Evolutionary conservation across 1,140 invertebrate genomes (phyloP), one percentile per base, ranked within the genome.

Genomic region (Cydia splendana): DNA sequence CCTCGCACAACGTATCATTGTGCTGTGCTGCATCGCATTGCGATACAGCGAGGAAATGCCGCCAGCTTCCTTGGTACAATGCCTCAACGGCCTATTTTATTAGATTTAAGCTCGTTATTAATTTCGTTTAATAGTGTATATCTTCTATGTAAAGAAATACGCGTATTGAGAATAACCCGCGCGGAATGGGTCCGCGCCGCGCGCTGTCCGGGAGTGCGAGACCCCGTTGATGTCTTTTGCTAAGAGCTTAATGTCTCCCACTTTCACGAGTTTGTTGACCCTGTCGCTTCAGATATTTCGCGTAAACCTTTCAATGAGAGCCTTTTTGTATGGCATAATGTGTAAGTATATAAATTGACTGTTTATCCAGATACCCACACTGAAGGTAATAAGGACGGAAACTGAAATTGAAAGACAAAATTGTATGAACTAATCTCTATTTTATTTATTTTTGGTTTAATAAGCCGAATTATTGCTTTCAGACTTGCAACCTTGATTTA

Each of bases 221-320:
- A 76, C 77, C 85, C 75, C 89, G 89, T 89, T 91, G 87, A 91
- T 88, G 86, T 91, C 88, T 91, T 91, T 91, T 88, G 74, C 85
- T 87, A 76, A 81, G 82, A 81, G 79, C 75, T 83, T 82, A 76
- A 80, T 77, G 80, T 74, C 75, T 80, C 78, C 77, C 81, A 82
- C 82, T 85, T 85, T 84, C 81, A 84, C 81, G 78, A 81, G 85
- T 88, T 84, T 86, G 77, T 87, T 83, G 82, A 86, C 83, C 78
- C 80, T 71, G 51, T 38, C 76, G 76, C 65, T 76, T 62, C 34
- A 28, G 67, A 81, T 78, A 75, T 57, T 76, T 48, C 45, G 30
- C 67, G 65, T 69, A 34, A 69, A 69, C 4, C 30, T 65, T 65
- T 65, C 18, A 7, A 24, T 13, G 24, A 69, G 13, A n/a, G 15